Base-by-base conservation (phyloP, 2,888 invertebrate genomes). In the Taphrorychus bicolor region DNA sequence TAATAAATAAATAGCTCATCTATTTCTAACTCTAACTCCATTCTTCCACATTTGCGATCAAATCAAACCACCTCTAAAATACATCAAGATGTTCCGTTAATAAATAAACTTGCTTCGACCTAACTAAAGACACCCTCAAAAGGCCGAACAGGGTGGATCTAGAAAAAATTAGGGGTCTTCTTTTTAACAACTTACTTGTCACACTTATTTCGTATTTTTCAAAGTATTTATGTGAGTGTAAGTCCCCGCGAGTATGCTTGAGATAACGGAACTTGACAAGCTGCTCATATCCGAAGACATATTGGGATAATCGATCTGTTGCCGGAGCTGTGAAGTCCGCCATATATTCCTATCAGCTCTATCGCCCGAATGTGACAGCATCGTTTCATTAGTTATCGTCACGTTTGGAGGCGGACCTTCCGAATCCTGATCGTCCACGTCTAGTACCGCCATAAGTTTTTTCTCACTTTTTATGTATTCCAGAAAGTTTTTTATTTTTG, bases 401-500 rank as follows among this genome's bases (percentile, higher is more conserved):
- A 77, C 75, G 65, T 76, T 76, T 9, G 81, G 78, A 18, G 81
- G 79, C 9, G 82, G 82, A 3, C 82, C 82, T 59, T 81, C 78
- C 1, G 79, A 79, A 60, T 78, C 79, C 68, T 76, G 76, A 17
- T 76, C 78, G 62, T 80, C 80, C 66, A 81, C 81, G 70, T 81
- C 81, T 42, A 79, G 74, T 17, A 73, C 76, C 40, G 76, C 74
- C 63, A 76, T 53, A 2, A 76, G 68, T 66, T 77, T 80, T 40
- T 75, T 76, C 71, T 83, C 83, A 59, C 80, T 83, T 59, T 81
- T 75, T 14, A 82, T 80, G 64, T 81, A 78, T 56, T 83, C 82
- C 75, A 92, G 88, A 76, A 89, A 91, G 0, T 84, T 82, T 73
- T 88, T 88, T 78, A 93, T 91, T 83, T 93, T 93, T 67, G 87